phyloP scores from a whole-genome alignment of 2,113 vertebrate species.

The Lasiurus cinereus region DNA sequence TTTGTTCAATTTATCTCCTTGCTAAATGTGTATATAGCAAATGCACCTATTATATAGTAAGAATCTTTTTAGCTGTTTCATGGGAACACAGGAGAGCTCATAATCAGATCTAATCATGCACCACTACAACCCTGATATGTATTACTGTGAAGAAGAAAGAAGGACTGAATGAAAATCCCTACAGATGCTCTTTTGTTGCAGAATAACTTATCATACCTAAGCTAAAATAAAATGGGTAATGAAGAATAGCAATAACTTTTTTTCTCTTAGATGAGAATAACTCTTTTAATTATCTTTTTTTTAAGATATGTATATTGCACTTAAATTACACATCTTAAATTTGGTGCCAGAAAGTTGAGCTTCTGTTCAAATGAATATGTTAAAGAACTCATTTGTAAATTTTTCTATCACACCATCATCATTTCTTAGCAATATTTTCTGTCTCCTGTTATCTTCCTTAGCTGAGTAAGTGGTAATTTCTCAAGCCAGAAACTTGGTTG shows the following conservation, averaged over 20 bases:
- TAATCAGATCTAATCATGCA: constrained; percentile 10
- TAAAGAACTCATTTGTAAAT: neutral
- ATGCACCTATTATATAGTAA: neutral
- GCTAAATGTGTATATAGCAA: neutral
- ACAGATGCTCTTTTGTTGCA: neutral
- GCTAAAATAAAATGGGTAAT: neutral
- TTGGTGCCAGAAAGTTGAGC: neutral
- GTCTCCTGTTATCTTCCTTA: neutral
- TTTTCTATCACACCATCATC: neutral
- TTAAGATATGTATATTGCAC: neutral
- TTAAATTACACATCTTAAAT: neutral
- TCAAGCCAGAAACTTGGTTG: neutral
- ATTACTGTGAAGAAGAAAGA: neutral
- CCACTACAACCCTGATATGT: neutral
- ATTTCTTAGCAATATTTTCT: neutral
- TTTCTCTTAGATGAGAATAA: constrained; percentile 7
- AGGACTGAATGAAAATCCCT: neutral
- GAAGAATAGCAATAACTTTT: neutral
- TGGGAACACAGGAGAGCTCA: neutral
- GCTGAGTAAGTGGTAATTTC: neutral
- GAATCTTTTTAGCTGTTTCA: neutral
- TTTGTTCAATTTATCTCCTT: neutral
- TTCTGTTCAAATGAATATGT: neutral
- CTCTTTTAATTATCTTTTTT: neutral
- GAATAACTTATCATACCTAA: neutral